Conservation (phyloP, 2,113 vertebrate species). For the Saccopteryx leptura region DNA sequence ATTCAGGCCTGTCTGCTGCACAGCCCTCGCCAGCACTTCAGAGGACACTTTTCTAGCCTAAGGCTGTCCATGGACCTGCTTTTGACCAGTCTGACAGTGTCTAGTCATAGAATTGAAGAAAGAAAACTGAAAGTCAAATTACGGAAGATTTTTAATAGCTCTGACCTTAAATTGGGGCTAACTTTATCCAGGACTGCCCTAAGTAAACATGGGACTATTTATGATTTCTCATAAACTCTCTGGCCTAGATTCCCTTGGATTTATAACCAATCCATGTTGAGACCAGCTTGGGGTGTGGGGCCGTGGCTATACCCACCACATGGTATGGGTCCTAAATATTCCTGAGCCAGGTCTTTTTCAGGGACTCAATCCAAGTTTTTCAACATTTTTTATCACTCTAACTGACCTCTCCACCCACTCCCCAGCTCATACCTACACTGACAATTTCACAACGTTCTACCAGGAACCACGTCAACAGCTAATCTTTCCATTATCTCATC, state of each 20-base stretch:
- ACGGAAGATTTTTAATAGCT: neutral
- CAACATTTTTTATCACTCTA: neutral
- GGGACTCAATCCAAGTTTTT: conserved; percentile 23
- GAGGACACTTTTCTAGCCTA: neutral
- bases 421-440: neutral
- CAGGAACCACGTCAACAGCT: neutral
- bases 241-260: conserved; percentile 15
- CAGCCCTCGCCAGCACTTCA: neutral
- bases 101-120: neutral
- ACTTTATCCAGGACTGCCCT: neutral
- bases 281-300: neutral
- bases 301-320: neutral
- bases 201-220: neutral
- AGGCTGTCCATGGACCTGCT: neutral
- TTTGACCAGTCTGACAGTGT: neutral
- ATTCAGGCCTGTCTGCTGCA: neutral
- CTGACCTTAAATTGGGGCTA: neutral
- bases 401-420: too few species aligned
- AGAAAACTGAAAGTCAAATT: conserved; percentile 32
- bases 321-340: neutral
- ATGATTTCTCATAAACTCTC: conserved; percentile 25
- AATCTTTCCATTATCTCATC: neutral
- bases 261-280: conserved; percentile 10
- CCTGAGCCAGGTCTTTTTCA: conserved; percentile 31
- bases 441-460: neutral